Evolutionary conservation across 2,797 vertebrate genomes (phyloP), one percentile per base, ranked within the genome.

Genomic region (Oreochromis grahami): DNA sequence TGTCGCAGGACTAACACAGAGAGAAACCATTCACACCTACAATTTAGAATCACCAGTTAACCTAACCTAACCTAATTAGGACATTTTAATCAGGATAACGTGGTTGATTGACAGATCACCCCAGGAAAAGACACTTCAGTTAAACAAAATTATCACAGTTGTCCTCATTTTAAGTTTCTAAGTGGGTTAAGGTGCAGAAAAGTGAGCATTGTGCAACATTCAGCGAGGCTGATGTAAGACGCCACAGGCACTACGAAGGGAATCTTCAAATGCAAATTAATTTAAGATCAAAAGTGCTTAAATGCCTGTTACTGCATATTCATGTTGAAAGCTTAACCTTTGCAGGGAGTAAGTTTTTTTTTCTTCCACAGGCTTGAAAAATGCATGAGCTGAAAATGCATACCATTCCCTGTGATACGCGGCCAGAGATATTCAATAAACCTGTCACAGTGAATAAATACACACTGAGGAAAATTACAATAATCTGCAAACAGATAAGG

Each of bases 221-320:
- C 56, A n/a, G n/a, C 29, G 2, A 14, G n/a, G 52, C 52, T 56
- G 19, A 32, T 70, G 36, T 38, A 55, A 79, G 58, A 79, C 15
- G 60, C 15, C 36, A 56, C 51, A 52, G 21, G 21, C 51, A 78
- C n/a, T 5, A 5, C 14, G 3, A 68, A 48, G 50, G 79, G 68
- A 83, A 79, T 58, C 63, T 70, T 87, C 41, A 85, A 87, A 89
- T 89, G 43, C 83, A 90, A 90, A 90, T 87, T 74, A 12, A 72
- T 48, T 72, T 48, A 11, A 84, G 70, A 87, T 90, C 84, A 87
- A 79, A 86, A 93, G 86, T 58, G 15, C 77, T 86, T 89, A 88
- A 90, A 87, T 70, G 78, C 85, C 56, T 38, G 32, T 86, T 87
- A 90, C 79, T 88, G 21, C 43, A 84, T 87, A 92, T 93, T 93